Percentiles rank a stretch among this genome's conserved stretches.
Evolutionary conservation across 1,140 invertebrate species (phyloP).

Genomic region (Drosophila takahashii): DNA sequence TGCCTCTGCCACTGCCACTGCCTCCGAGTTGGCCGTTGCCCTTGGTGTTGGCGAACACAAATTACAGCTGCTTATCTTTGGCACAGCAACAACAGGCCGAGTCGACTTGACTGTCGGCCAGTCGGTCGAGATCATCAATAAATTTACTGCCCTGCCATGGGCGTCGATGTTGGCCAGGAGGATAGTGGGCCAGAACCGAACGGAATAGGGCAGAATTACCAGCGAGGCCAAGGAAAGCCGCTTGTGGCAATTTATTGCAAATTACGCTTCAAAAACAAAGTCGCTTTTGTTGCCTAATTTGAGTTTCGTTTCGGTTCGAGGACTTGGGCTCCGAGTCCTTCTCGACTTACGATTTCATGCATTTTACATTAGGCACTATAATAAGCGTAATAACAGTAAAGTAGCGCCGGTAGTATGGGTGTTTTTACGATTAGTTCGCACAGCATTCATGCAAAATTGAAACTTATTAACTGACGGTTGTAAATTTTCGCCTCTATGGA

Average conservation of each 20-base stretch:
- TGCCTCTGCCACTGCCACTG: conserved; percentile 5
- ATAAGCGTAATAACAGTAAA: conserved; percentile 53
- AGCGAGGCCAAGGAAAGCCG: conserved; percentile 34
- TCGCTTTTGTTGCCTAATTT: conserved; percentile 72
- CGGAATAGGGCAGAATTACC: conserved; percentile 8
- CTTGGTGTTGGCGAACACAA: conserved; percentile 78
- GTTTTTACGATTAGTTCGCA: conserved; percentile 37
- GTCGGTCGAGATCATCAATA: conserved; percentile 78
- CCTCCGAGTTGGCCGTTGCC: conserved; percentile 37
- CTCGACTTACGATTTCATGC: conserved; percentile 58
- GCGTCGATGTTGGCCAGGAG: conserved; percentile 59
- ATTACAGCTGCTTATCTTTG: conserved; percentile 82
- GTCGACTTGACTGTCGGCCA: conserved; percentile 24
- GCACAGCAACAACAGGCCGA: conserved; percentile 59
- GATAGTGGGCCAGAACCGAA: conserved; percentile 47
- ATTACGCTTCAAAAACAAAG: conserved; percentile 80
- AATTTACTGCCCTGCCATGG: conserved; percentile 62
- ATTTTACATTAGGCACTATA: conserved; percentile 64
- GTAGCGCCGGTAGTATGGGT: conserved; percentile 5
- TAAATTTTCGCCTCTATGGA: not conserved
- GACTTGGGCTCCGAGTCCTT: conserved; percentile 2
- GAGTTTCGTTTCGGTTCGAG: conserved; percentile 47
- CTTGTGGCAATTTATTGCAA: conserved; percentile 79
- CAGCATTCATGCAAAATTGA: conserved; percentile 46
- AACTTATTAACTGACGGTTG: conserved; percentile 25